Percentiles rank a stretch among this genome's conserved stretches.
These are phyloP conservation scores for Telmatherina bonti DNA, from an alignment of 2,797 vertebrate species.

Conservation along the genomic window DNA sequence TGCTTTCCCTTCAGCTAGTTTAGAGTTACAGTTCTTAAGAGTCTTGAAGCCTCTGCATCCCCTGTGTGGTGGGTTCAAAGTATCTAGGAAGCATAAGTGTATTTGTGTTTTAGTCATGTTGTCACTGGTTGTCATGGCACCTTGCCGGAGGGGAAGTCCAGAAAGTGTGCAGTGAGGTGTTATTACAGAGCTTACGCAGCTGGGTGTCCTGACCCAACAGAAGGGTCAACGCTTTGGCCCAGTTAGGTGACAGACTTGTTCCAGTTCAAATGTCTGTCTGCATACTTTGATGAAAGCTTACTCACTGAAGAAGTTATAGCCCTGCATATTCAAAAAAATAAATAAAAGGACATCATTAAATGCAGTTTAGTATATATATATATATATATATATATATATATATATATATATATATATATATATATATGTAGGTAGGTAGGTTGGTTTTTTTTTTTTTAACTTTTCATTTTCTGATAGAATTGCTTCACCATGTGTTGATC, in stretches of 20 bases:
- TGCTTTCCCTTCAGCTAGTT: constrained; percentile 59
- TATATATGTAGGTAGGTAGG: no score
- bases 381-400: background rate
- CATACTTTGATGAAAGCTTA: constrained; percentile 52
- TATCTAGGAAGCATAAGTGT: constrained; percentile 61
- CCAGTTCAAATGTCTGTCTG: constrained; percentile 69
- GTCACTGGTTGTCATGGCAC: constrained; percentile 70
- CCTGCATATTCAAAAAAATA: constrained; percentile 30
- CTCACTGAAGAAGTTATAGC: constrained; percentile 31
- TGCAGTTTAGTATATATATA: no score
- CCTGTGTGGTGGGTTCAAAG: constrained; percentile 59
- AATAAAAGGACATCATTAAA: background rate
- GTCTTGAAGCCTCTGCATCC: constrained; percentile 50
- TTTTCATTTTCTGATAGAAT: no score
- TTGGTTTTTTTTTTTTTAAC: no score
- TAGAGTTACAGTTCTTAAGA: constrained; percentile 72
- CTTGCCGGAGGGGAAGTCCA: constrained; percentile 70
- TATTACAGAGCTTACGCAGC: constrained; percentile 71
- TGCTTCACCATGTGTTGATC: no score
- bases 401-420: no score
- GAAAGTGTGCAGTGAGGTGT: constrained; percentile 61
- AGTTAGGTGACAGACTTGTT: constrained; percentile 59
- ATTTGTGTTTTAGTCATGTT: constrained; percentile 78
- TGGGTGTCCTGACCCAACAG: constrained; percentile 67
- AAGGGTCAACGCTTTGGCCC: constrained; percentile 54